Percentiles rank a stretch among this genome's conserved stretches.
Conservation (phyloP, 2,113 vertebrate species). For the Mustela lutreola region DNA sequence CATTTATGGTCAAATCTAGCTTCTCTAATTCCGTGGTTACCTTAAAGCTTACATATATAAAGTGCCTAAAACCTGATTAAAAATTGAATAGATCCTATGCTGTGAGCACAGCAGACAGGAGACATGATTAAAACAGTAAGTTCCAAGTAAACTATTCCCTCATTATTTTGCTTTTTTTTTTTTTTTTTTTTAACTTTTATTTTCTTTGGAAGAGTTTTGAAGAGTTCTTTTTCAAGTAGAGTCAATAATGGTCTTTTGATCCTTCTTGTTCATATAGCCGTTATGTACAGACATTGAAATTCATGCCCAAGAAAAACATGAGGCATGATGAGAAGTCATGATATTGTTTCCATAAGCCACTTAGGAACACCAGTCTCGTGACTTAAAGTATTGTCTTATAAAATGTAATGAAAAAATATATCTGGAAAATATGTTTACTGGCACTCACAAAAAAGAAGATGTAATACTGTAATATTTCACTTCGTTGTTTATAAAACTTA, state of each 20-base stretch:
- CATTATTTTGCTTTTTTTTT: not conserved
- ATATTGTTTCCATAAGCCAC: not conserved
- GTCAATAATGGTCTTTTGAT: not conserved
- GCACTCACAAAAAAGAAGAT: not conserved
- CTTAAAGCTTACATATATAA: not conserved
- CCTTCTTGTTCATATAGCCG: not conserved
- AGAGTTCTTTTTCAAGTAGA: slow-evolving; percentile 9
- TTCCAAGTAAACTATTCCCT: not conserved
- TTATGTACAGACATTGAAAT: slow-evolving; percentile 19
- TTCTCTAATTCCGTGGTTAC: slow-evolving; percentile 1
- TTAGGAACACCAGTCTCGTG: not conserved
- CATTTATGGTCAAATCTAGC: not conserved
- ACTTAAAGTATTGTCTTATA: not conserved
- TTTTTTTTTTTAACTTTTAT: not conserved
- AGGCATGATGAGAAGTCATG: not conserved
- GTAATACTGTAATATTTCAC: not conserved
- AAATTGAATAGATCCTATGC: not conserved
- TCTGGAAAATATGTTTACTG: not conserved
- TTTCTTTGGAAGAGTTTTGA: not conserved
- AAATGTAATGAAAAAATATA: not conserved
- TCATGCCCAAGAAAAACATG: not conserved
- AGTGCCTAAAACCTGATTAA: not conserved
- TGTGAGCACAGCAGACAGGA: not conserved
- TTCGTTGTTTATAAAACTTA: not conserved
- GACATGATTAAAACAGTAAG: not conserved